Conservation (phyloP, 1,140 invertebrate species). For the Aphidius ervi region DNA sequence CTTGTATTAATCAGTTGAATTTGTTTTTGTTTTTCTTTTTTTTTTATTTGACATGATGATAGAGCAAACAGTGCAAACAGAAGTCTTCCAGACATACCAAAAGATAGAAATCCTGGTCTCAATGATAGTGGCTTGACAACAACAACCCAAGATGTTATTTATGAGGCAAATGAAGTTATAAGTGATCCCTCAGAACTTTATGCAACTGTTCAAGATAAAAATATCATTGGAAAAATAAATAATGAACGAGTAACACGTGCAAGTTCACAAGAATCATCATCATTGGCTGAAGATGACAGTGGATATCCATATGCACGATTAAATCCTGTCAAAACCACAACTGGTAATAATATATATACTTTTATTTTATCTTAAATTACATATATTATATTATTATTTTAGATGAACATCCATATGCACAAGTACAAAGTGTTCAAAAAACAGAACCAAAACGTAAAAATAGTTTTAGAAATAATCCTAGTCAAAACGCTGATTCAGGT, state of each 20-base stretch:
- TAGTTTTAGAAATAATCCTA: slow-evolving; percentile 33
- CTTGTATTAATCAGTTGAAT: not conserved
- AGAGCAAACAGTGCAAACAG: slow-evolving; percentile 56
- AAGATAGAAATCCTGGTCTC: slow-evolving; percentile 44
- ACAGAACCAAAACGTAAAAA: slow-evolving; percentile 37
- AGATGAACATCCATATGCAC: slow-evolving; percentile 67
- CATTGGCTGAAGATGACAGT: slow-evolving; percentile 56
- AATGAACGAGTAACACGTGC: slow-evolving; percentile 48
- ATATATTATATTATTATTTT: slow-evolving; percentile 25
- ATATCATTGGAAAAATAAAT: slow-evolving; percentile 39
- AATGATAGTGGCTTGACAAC: slow-evolving; percentile 39
- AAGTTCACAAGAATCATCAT: slow-evolving; percentile 58
- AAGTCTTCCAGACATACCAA: slow-evolving; percentile 65
- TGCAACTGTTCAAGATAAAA: slow-evolving; percentile 62
- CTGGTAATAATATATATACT: slow-evolving; percentile 28
- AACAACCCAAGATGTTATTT: slow-evolving; percentile 45
- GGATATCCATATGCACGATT: slow-evolving; percentile 60
- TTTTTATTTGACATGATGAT: slow-evolving; percentile 20
- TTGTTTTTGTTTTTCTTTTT: slow-evolving; percentile 3
- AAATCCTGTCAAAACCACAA: slow-evolving; percentile 44
- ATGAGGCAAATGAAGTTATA: slow-evolving; percentile 48
- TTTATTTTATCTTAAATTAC: slow-evolving; percentile 9
- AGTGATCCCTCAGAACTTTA: slow-evolving; percentile 64
- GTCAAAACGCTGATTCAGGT: slow-evolving; percentile 29
- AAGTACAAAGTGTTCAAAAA: slow-evolving; percentile 55